A percentile compares a stretch with the other conserved stretches of the same genome.
phyloP scores from a whole-genome alignment of 2,113 vertebrate species.

The Colius striatus region DNA sequence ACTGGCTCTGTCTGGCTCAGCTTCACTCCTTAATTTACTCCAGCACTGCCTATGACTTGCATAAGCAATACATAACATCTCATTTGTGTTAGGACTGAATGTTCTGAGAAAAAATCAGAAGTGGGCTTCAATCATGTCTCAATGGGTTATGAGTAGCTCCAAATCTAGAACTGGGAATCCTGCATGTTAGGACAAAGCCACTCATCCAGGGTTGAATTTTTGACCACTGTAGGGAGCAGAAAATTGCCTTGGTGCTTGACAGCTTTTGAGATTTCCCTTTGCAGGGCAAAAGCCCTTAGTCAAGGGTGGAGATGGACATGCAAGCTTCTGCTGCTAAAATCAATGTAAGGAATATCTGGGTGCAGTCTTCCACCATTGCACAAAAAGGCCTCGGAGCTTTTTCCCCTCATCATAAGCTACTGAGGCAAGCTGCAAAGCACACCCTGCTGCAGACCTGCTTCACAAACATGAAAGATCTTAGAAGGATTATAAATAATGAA shows the following conservation, averaged over 20 bases:
- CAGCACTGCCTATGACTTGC: not conserved
- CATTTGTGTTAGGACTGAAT: not conserved
- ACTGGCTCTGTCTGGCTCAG: not conserved
- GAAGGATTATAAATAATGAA: not conserved
- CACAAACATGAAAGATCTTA: not conserved
- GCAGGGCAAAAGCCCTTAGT: not conserved
- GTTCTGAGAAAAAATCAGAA: not conserved
- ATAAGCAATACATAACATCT: not conserved
- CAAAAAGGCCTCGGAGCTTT: not conserved
- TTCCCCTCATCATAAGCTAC: not conserved
- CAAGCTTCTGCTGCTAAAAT: not conserved
- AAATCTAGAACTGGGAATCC: not conserved
- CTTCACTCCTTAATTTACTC: not conserved
- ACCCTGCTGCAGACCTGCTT: not conserved
- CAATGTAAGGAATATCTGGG: fast-evolving
- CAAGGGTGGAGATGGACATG: not conserved
- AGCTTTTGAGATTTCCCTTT: not conserved
- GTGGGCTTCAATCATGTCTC: not conserved
- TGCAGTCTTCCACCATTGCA: not conserved
- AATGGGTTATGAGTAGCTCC: not conserved
- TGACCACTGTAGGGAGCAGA: not conserved
- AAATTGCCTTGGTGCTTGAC: not conserved
- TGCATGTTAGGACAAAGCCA: not conserved
- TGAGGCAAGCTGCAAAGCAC: not conserved
- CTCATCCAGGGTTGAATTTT: not conserved